These are phyloP conservation scores for Agrotis segetum DNA, from an alignment of 2,888 invertebrate species.

Conservation along the genomic window DNA sequence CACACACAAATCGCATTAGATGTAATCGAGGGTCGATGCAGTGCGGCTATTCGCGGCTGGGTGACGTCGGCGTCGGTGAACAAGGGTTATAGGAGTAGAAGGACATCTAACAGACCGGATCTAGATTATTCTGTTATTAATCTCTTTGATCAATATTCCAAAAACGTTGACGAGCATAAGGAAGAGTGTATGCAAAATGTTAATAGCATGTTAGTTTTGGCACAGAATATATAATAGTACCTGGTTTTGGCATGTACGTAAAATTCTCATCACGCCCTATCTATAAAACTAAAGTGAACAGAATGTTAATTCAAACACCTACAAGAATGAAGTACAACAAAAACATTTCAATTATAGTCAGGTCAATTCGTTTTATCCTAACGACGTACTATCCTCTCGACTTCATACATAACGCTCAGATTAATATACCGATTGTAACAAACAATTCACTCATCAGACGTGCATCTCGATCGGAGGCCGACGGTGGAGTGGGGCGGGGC, in stretches of 20 bases:
- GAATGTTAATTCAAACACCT: slow-evolving; percentile 8
- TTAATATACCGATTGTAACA: slow-evolving; percentile 52
- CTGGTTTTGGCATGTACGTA: neutral
- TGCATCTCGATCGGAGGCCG: slow-evolving; percentile 55
- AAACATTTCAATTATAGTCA: slow-evolving; percentile 35
- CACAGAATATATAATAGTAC: no score
- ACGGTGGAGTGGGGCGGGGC: slow-evolving; percentile 46
- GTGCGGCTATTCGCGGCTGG: slow-evolving; percentile 52
- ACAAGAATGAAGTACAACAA: slow-evolving; percentile 13
- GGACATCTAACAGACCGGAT: slow-evolving; percentile 35
- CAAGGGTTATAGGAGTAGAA: slow-evolving; percentile 50
- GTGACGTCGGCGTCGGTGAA: slow-evolving; percentile 52
- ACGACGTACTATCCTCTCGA: slow-evolving; percentile 27
- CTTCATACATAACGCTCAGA: slow-evolving; percentile 36
- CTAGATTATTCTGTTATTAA: slow-evolving; percentile 42
- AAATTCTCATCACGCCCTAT: slow-evolving; percentile 13
- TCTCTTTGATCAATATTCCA: slow-evolving; percentile 1
- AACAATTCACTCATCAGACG: slow-evolving; percentile 53
- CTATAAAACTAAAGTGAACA: slow-evolving; percentile 3
- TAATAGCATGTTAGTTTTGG: neutral
- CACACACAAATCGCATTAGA: slow-evolving; percentile 85
- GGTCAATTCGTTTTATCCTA: slow-evolving; percentile 36
- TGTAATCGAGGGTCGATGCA: slow-evolving; percentile 75
- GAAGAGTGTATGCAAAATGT: neutral
- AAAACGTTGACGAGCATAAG: neutral